Base-by-base conservation (phyloP, 1,140 invertebrate genomes). In the Wiebesia pumilae region DNA sequence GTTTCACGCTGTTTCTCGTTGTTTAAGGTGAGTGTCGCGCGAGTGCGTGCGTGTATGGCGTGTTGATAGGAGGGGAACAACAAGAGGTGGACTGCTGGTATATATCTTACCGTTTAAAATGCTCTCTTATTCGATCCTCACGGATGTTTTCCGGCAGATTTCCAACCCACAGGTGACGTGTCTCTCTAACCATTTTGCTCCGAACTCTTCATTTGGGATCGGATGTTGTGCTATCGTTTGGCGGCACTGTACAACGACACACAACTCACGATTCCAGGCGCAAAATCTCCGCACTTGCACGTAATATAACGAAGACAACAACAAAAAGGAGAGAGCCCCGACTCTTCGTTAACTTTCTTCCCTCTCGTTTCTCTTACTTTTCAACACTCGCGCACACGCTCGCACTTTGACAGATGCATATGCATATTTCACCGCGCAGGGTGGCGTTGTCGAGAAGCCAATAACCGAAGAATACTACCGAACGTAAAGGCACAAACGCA, bases 161-260 rank as follows among this genome's bases (percentile, higher is more conserved):
- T 97, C 98, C 98, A 96, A 99, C 98, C 97, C 98, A 98, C 95
- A 99, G 97, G 96, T 99, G 98, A 96, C 98, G 98, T 96, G 98
- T 99, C 97, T 99, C 98, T 97, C 98, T 98, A 97, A 99, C 98
- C 98, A 99, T 99, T 96, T 97, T 98, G 97, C 95, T 95, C 95
- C 95, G 94, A 95, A 95, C 95, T 95, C 95, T 95, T 95, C 95
- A 96, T 96, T 95, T 94, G 95, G 95, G 94, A 95, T 94, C 94
- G 93, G 94, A 95, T 95, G 94, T 94, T 95, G 93, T 93, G 93
- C 91, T 93, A 93, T 94, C 93, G 93, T 94, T 94, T 94, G 91
- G 92, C 92, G 93, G 92, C 92, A 94, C 93, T 93, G 92, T 93
- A 94, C 92, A 93, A 93, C 93, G 93, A 94, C 92, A 93, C 93